phyloP scores from a whole-genome alignment of 2,113 vertebrate species.

The Erythrocercus mccallii region DNA sequence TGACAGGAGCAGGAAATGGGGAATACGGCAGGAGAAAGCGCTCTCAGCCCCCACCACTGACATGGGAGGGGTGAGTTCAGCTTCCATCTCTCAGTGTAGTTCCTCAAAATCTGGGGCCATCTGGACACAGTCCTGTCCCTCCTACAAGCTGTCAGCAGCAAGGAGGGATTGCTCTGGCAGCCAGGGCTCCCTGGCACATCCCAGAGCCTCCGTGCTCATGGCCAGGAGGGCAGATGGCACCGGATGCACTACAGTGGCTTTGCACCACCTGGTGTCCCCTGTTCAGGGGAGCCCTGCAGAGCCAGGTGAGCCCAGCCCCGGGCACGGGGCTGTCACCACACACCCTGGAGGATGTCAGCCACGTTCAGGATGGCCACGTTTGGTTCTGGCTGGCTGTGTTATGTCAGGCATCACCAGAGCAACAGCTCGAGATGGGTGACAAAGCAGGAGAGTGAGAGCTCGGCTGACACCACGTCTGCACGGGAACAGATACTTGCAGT shows the following conservation, averaged over 20 bases:
- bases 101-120: conserved; percentile 58
- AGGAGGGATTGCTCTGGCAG: conserved; percentile 45
- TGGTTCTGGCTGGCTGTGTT: not conserved
- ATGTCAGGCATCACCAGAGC: not conserved
- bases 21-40: not conserved
- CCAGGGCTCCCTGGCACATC: conserved; percentile 23
- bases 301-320: not conserved
- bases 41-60: not conserved
- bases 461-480: not conserved
- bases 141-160: conserved; percentile 28
- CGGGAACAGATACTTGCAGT: not conserved
- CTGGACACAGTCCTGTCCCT: conserved; percentile 54
- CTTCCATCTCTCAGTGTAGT: conserved; percentile 5
- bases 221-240: conserved; percentile 62
- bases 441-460: not conserved
- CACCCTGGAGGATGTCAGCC: not conserved
- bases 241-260: conserved; percentile 20
- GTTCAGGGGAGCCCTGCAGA: not conserved
- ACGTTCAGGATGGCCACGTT: accelerated
- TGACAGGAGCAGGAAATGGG: not conserved
- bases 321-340: not conserved
- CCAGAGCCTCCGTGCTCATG: not conserved
- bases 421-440: not conserved
- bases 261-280: conserved; percentile 42
- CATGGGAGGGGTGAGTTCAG: not conserved